Evolutionary conservation across 2,888 invertebrate species (phyloP).

Genomic region (Melanchra persicariae): DNA sequence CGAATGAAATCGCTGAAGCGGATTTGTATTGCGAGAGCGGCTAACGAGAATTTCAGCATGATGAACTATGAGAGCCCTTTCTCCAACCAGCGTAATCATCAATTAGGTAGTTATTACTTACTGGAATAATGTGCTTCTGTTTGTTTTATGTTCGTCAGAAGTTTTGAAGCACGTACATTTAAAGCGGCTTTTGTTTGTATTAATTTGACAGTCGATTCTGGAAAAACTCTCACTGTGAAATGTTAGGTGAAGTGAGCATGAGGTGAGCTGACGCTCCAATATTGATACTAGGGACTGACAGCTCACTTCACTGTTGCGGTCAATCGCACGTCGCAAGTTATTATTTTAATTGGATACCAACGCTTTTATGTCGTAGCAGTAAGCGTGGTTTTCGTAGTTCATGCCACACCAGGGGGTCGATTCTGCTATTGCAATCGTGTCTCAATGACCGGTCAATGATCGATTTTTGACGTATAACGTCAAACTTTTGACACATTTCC

Average conservation of each 20-base stretch:
- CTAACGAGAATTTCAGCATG: conserved; percentile 85
- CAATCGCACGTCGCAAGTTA: neutral
- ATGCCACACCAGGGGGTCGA: no score
- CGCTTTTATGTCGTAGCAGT: neutral
- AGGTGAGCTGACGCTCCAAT: no score
- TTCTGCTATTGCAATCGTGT: no score
- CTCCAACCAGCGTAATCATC: conserved; percentile 73
- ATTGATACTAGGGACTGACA: no score
- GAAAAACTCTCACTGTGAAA: no score
- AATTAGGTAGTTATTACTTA: conserved; percentile 67
- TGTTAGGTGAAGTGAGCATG: no score
- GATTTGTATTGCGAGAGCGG: conserved; percentile 84
- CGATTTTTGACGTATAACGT: no score
- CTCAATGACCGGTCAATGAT: no score
- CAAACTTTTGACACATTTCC: no score
- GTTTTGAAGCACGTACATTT: conserved; percentile 32
- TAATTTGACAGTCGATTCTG: neutral
- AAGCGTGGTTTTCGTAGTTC: neutral
- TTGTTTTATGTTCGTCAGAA: conserved; percentile 44
- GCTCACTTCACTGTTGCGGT: no score
- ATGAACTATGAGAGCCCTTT: conserved; percentile 81
- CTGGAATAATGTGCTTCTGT: conserved; percentile 59
- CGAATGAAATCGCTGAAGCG: conserved; percentile 84
- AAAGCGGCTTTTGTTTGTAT: neutral
- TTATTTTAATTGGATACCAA: neutral